phyloP scores from a whole-genome alignment of 2,797 vertebrate genomes.

The Pogonophryne albipinna region DNA sequence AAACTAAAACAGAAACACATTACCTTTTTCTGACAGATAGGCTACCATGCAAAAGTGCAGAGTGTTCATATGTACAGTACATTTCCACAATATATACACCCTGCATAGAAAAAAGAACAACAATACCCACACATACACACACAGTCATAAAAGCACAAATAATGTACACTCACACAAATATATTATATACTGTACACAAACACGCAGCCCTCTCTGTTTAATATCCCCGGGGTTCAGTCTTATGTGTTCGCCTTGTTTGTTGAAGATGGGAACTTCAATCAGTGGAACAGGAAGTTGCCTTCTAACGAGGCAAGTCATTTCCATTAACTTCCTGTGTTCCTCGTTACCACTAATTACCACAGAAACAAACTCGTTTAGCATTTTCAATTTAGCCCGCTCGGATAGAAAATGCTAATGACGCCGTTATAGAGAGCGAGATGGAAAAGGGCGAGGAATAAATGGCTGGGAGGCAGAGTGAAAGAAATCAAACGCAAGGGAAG shows the following conservation, averaged over 20 bases:
- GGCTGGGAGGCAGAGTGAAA: constrained; percentile 61
- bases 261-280: constrained; percentile 77
- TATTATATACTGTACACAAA: constrained; percentile 40
- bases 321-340: constrained; percentile 87
- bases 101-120: background rate
- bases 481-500: constrained; percentile 47
- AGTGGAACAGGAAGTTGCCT: constrained; percentile 79
- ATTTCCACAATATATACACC: constrained; percentile 25
- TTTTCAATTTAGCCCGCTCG: constrained; percentile 86
- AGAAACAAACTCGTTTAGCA: constrained; percentile 85
- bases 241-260: constrained; percentile 61
- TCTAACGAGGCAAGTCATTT: constrained; percentile 81
- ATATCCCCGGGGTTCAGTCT: constrained; percentile 57
- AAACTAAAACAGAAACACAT: background rate
- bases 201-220: constrained; percentile 12
- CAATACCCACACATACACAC: constrained; percentile 7
- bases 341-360: constrained; percentile 85
- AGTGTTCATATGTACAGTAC: background rate
- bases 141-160: background rate
- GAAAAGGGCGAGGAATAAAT: constrained; percentile 67
- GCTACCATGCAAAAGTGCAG: constrained; percentile 8
- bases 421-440: constrained; percentile 77
- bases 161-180: constrained; percentile 18
- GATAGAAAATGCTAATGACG: constrained; percentile 85
- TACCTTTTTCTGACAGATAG: constrained; percentile 19